Percentiles rank a stretch among this genome's conserved stretches.
Conservation (phyloP, 2,797 vertebrate genomes). For the Synaphobranchus kaupii region DNA sequence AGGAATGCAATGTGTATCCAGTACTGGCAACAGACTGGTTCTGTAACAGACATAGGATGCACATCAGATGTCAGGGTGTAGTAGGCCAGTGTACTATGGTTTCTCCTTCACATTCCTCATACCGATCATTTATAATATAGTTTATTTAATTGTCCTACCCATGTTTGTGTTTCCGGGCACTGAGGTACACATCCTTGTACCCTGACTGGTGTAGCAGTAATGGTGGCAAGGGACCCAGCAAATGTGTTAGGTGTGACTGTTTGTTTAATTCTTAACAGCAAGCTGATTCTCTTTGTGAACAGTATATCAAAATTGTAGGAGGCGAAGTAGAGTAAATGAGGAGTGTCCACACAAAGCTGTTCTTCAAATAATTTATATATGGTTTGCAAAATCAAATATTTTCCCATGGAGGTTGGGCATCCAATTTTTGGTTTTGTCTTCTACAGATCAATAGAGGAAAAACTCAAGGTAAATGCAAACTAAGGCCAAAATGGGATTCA, state of each 20-base stretch:
- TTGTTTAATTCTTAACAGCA: slow-evolving; percentile 21
- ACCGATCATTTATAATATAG: not conserved
- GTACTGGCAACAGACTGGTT: not conserved
- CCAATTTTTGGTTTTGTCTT: not conserved
- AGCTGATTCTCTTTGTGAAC: slow-evolving; percentile 8
- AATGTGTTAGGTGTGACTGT: not conserved
- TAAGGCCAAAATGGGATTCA: not conserved
- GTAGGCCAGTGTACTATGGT: not conserved
- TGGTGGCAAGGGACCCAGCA: not conserved
- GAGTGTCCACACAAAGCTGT: slow-evolving; percentile 11
- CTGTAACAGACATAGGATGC: not conserved
- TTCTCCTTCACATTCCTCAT: not conserved
- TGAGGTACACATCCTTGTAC: no score
- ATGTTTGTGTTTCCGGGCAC: not conserved
- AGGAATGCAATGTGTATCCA: not conserved
- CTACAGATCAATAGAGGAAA: not conserved
- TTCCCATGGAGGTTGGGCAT: not conserved
- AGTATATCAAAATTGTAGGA: not conserved
- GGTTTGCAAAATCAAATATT: not conserved
- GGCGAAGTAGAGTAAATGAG: slow-evolving; percentile 30
- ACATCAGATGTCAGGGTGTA: not conserved
- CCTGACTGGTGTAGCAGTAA: not conserved
- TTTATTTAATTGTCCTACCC: not conserved
- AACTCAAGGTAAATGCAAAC: not conserved
- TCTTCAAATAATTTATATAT: not conserved